These are phyloP conservation scores for Mustelus asterias DNA, from an alignment of 2,113 vertebrate species.

Conservation along the genomic window DNA sequence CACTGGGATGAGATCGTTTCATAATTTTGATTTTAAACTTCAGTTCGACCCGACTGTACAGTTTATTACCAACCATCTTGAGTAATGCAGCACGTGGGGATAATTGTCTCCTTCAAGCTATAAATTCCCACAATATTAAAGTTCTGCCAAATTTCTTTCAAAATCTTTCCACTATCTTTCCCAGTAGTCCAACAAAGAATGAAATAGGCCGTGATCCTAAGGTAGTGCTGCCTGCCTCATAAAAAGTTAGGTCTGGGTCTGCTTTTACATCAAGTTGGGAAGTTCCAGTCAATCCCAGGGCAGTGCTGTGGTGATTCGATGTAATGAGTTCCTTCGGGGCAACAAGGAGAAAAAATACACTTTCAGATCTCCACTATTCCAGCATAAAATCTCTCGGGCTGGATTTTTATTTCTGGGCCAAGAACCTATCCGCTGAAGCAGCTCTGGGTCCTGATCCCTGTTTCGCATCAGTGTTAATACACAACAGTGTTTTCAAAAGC, in stretches of 20 bases:
- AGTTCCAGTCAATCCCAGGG: neutral
- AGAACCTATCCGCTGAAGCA: neutral
- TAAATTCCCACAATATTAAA: neutral
- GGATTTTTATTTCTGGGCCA: neutral
- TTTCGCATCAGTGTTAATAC: no score
- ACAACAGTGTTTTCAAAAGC: no score
- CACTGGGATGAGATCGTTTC: neutral
- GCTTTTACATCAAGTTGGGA: neutral
- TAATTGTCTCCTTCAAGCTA: neutral
- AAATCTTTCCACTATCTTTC: neutral
- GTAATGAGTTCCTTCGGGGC: neutral
- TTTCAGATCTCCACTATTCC: neutral
- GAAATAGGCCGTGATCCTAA: neutral
- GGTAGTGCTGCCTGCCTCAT: neutral
- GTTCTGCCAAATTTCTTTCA: neutral
- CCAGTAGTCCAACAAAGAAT: neutral
- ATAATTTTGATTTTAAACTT: neutral
- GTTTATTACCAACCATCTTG: neutral
- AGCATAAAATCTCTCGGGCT: neutral
- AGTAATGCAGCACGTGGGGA: neutral
- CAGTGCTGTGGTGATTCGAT: neutral
- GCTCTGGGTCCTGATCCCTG: no score
- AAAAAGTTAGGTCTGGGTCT: neutral
- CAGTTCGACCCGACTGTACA: no score
- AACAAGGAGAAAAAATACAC: neutral